A percentile compares a stretch with the other conserved stretches of the same genome.
These are phyloP conservation scores for Xenopus laevis DNA, from an alignment of 2,113 vertebrate genomes.

Conservation along the genomic window DNA sequence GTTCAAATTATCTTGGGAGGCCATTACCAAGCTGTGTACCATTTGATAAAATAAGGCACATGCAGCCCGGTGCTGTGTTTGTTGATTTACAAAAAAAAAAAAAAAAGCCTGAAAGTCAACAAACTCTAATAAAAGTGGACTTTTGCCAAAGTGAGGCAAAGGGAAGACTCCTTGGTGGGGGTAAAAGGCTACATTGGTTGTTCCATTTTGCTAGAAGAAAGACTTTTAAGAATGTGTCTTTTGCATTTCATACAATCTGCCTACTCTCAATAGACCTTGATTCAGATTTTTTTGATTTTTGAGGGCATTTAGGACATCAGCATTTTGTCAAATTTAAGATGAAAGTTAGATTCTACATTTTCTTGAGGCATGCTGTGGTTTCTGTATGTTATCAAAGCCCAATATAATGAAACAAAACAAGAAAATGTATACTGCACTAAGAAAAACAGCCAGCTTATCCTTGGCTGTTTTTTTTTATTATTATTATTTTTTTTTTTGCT, in stretches of 20 bases:
- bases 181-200: constrained; percentile 64
- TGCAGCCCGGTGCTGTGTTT: constrained; percentile 74
- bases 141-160: constrained; percentile 64
- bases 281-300: constrained; percentile 64
- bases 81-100: constrained; percentile 70
- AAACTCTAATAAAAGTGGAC: constrained; percentile 76
- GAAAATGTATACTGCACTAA: constrained; percentile 49
- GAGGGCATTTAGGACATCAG: constrained; percentile 63
- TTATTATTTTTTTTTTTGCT: neutral
- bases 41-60: constrained; percentile 89
- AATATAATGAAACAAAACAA: constrained; percentile 52
- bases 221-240: constrained; percentile 71
- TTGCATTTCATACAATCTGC: constrained; percentile 59
- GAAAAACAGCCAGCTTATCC: constrained; percentile 38
- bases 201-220: constrained; percentile 72
- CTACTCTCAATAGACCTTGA: constrained; percentile 66
- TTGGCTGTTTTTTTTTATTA: neutral
- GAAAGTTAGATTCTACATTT: constrained; percentile 62
- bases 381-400: constrained; percentile 65
- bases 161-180: constrained; percentile 64
- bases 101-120: constrained; percentile 75
- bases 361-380: constrained; percentile 60
- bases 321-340: constrained; percentile 75
- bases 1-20: constrained; percentile 94
- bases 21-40: constrained; percentile 94